These are phyloP conservation scores for Drosophila rufa DNA, from an alignment of 1,140 invertebrate species.

Conservation along the genomic window DNA sequence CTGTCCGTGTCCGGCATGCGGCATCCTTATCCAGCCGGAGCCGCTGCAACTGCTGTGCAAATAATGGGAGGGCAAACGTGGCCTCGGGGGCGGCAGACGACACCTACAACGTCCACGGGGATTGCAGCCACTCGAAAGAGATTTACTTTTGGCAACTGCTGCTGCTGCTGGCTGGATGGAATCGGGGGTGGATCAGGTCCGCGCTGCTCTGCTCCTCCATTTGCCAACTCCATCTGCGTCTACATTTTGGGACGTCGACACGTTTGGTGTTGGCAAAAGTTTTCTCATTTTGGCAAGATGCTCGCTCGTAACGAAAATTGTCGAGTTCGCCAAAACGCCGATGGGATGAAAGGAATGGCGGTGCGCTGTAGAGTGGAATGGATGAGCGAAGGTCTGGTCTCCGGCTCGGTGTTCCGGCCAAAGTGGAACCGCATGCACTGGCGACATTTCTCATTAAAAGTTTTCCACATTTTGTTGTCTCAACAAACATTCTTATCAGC, in stretches of 20 bases:
- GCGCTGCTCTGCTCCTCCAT: slow-evolving; percentile 18
- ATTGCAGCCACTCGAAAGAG: slow-evolving; percentile 80
- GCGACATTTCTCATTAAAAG: slow-evolving; percentile 80
- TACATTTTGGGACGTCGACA: slow-evolving; percentile 57
- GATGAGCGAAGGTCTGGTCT: not conserved
- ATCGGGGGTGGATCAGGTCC: slow-evolving; percentile 5
- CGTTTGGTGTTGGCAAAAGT: slow-evolving; percentile 77
- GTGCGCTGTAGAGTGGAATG: not conserved
- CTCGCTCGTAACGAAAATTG: slow-evolving; percentile 78
- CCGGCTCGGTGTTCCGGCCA: not conserved
- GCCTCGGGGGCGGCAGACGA: slow-evolving; percentile 23
- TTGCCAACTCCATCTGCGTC: slow-evolving; percentile 42
- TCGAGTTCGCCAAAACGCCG: slow-evolving; percentile 70
- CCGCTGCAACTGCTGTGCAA: slow-evolving; percentile 77
- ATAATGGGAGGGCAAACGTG: slow-evolving; percentile 60
- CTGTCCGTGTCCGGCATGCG: slow-evolving; percentile 23
- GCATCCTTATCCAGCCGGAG: slow-evolving; percentile 26
- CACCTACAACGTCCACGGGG: slow-evolving; percentile 54
- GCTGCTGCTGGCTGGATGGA: slow-evolving; percentile 26
- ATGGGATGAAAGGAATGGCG: slow-evolving; percentile 42
- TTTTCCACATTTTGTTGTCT: slow-evolving; percentile 64
- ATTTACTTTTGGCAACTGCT: slow-evolving; percentile 72
- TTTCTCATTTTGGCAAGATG: slow-evolving; percentile 81
- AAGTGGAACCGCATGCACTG: slow-evolving; percentile 59
- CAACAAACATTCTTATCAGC: slow-evolving; percentile 71